phyloP scores from a whole-genome alignment of 2,888 invertebrate genomes.

The Ophraella communa region DNA sequence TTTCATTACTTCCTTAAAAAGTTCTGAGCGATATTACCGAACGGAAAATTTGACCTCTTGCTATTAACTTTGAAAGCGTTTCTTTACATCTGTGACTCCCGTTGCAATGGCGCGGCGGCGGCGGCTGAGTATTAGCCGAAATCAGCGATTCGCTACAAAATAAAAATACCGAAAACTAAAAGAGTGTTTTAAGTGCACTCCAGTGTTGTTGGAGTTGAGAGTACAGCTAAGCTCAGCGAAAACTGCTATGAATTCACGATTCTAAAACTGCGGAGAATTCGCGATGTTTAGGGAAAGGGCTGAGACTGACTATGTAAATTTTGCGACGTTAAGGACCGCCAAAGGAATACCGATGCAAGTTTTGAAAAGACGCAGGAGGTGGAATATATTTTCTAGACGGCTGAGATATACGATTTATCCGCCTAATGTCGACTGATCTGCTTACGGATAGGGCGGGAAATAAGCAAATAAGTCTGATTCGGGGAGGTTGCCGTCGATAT shows the following conservation, averaged over 20 bases:
- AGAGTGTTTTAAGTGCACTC: slow-evolving; percentile 41
- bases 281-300: slow-evolving; percentile 34
- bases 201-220: slow-evolving; percentile 39
- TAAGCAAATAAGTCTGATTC: slow-evolving; percentile 22
- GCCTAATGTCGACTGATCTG: slow-evolving; percentile 28
- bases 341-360: slow-evolving; percentile 36
- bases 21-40: background rate
- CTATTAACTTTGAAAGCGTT: background rate
- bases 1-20: background rate
- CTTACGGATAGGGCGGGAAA: slow-evolving; percentile 25
- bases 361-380: slow-evolving; percentile 17
- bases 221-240: slow-evolving; percentile 41
- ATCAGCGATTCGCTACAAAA: slow-evolving; percentile 30
- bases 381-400: slow-evolving; percentile 30
- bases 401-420: slow-evolving; percentile 23
- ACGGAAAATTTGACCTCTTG: background rate
- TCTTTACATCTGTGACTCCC: background rate
- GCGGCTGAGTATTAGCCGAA: slow-evolving; percentile 25
- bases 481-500: background rate
- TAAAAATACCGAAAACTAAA: slow-evolving; percentile 26
- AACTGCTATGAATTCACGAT: slow-evolving; percentile 36
- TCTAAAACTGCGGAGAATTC: slow-evolving; percentile 39
- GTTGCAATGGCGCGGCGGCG: slow-evolving; percentile 9
- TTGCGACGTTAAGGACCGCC: slow-evolving; percentile 26
- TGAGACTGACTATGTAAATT: slow-evolving; percentile 41